These are phyloP conservation scores for Oreonectes daqikongensis DNA, from an alignment of 2,797 vertebrate species.

Conservation along the genomic window DNA sequence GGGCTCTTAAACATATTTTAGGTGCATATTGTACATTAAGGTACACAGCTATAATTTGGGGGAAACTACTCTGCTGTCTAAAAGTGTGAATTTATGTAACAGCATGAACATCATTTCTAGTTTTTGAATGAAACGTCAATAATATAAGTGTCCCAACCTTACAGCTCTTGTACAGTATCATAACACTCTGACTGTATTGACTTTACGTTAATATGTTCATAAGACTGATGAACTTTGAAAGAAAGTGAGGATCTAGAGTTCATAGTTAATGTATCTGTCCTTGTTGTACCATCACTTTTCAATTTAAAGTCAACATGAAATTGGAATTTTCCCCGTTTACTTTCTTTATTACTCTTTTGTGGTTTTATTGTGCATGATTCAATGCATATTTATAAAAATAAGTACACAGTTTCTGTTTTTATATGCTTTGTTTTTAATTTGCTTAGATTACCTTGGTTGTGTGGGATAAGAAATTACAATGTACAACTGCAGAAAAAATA, in stretches of 20 bases:
- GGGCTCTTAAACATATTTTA: not conserved
- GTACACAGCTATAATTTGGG: constrained; percentile 25
- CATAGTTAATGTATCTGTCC: constrained; percentile 1
- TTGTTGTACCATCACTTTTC: constrained; percentile 13
- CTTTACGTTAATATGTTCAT: constrained; percentile 32
- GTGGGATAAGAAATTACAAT: too few species aligned
- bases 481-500: too few species aligned
- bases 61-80: constrained; percentile 62
- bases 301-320: constrained; percentile 43
- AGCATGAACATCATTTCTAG: constrained; percentile 67
- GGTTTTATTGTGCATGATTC: not conserved
- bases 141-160: constrained; percentile 13
- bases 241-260: constrained; percentile 22
- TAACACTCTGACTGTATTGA: constrained; percentile 13
- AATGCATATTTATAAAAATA: not conserved
- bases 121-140: constrained; percentile 20
- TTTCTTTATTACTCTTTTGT: not conserved
- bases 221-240: constrained; percentile 17
- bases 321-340: not conserved
- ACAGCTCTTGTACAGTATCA: constrained; percentile 27
- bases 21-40: not conserved
- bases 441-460: not conserved
- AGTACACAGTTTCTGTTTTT: not conserved
- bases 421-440: not conserved
- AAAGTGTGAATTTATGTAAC: constrained; percentile 60